Conservation (phyloP, 2,888 invertebrate species). For the Uloborus plumipes region DNA sequence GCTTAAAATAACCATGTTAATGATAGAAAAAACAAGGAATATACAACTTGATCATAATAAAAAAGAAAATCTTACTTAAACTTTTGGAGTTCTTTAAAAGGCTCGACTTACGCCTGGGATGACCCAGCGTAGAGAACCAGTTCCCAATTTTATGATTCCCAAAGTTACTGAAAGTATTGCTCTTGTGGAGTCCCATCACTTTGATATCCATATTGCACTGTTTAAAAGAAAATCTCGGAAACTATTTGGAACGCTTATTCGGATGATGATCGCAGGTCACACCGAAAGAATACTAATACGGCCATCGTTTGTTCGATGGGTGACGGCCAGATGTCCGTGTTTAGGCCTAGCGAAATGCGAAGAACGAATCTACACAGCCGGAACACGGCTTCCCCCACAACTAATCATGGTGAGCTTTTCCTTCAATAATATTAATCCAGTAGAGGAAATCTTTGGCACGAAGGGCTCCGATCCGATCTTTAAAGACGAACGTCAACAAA, state of each 20-base stretch:
- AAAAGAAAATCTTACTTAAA: conserved; percentile 66
- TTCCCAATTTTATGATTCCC: conserved; percentile 72
- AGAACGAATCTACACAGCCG: background rate
- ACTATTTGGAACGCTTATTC: background rate
- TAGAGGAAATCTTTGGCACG: no score
- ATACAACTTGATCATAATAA: background rate
- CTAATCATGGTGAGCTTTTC: no score
- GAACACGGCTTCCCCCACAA: no score
- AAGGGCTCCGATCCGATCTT: no score
- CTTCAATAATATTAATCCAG: no score
- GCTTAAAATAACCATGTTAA: no score
- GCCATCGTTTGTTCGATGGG: conserved; percentile 1
- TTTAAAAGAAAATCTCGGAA: background rate
- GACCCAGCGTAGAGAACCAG: conserved; percentile 72
- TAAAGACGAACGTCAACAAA: no score
- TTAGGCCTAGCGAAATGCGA: conserved; percentile 22
- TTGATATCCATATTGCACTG: conserved; percentile 70
- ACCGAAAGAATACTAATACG: background rate
- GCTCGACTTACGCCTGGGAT: conserved; percentile 69
- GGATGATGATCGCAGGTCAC: background rate
- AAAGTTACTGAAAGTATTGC: conserved; percentile 72
- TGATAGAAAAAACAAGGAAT: no score
- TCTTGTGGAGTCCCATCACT: conserved; percentile 71
- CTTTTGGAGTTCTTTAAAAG: conserved; percentile 68
- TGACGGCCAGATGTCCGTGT: background rate